Evolutionary conservation across 2,888 invertebrate species (phyloP), one percentile per base, ranked within the genome.

Genomic region (Anaspis maculata): DNA sequence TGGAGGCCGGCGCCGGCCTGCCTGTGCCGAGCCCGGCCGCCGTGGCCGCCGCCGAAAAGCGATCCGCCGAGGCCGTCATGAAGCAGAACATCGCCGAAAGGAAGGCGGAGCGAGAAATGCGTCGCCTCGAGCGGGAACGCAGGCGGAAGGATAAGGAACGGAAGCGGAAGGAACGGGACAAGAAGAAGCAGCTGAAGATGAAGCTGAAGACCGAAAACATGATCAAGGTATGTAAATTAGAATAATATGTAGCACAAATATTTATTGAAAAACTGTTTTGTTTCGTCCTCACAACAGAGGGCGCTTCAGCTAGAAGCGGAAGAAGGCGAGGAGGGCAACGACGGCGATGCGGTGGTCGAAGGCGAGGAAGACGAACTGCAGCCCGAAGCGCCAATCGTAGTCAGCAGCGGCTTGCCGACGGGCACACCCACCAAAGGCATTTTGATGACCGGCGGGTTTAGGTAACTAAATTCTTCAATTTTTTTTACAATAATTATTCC

Each of bases 401-500:
- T 19, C 19, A 6, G 5, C 9, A 5, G 5, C 5, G 34, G 52
- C 3, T 41, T 54, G 4, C 38, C 44, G 9, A 39, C 39, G 34
- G 48, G 51, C 3, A 47, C 66, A 10, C 25, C 42, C 19, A 34
- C 32, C 10, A 73, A 71, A 47, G 74, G 77, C 30, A 77, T 77
- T 38, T 61, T 77, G 22, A 62, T 74, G 15, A 64, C 68, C 16
- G 64, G 70, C 14, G 72, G 72, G 24, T 70, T 67, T 51, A 67
- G 69, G 70, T 70, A 52, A 13, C n/a, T 14, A 19, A 5, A 19
- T 24, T 24, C 6, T 4, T 24, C 24, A 10, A 24, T 24, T 24
- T 9, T 24, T 24, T 24, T n/a, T n/a, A n/a, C n/a, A n/a, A n/a
- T n/a, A n/a, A n/a, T n/a, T n/a, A n/a, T n/a, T n/a, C n/a, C n/a